Conservation (phyloP, 2,888 invertebrate species). For the Drosophila longiperda region DNA sequence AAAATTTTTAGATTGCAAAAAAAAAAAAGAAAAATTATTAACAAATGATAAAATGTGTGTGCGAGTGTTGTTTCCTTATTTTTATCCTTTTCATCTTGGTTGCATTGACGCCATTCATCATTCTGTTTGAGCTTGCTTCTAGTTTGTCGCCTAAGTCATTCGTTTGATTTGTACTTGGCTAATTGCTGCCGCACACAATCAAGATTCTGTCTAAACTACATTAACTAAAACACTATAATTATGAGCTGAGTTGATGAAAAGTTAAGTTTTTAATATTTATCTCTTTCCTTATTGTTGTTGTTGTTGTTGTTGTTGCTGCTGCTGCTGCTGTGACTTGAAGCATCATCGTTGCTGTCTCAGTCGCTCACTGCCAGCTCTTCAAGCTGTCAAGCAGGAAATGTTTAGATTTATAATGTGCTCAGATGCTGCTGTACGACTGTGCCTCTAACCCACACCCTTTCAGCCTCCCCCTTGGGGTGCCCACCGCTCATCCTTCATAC, state of each 20-base stretch:
- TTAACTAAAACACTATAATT: constrained; percentile 79
- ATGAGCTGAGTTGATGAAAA: constrained; percentile 71
- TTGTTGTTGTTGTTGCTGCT: constrained; percentile 33
- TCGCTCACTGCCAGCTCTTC: constrained; percentile 69
- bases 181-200: constrained; percentile 74
- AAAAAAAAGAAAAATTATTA: not conserved
- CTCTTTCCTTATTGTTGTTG: constrained; percentile 42
- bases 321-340: constrained; percentile 59
- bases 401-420: constrained; percentile 77
- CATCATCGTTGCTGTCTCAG: constrained; percentile 69
- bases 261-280: constrained; percentile 72
- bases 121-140: constrained; percentile 42
- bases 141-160: constrained; percentile 79
- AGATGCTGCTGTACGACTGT: constrained; percentile 38
- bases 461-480: not conserved
- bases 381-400: constrained; percentile 81
- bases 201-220: constrained; percentile 68
- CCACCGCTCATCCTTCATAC: constrained; percentile 1
- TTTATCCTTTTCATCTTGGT: constrained; percentile 53
- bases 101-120: constrained; percentile 46
- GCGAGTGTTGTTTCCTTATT: constrained; percentile 35
- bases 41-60: constrained; percentile 16
- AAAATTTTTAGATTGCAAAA: constrained; percentile 36
- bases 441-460: not conserved
- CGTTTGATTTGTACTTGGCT: constrained; percentile 77